phyloP scores from a whole-genome alignment of 2,113 vertebrate genomes.

The Lophotis ruficrista region DNA sequence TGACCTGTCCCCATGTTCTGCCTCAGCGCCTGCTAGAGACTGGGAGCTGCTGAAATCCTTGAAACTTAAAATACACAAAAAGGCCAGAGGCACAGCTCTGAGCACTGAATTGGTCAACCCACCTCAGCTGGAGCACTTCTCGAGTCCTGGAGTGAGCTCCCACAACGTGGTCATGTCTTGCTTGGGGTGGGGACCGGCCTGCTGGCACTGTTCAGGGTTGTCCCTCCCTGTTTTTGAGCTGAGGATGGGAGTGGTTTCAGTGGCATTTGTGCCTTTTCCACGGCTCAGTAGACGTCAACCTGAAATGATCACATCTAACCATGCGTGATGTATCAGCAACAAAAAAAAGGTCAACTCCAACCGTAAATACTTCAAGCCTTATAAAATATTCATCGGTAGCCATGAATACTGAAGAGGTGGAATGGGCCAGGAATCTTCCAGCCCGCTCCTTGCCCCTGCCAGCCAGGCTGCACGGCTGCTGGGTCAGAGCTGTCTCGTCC shows the following conservation, averaged over 20 bases:
- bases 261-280: neutral
- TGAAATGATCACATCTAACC: neutral
- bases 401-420: constrained; percentile 4
- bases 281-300: neutral
- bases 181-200: accelerated
- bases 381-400: constrained; percentile 35
- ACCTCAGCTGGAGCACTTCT: neutral
- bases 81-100: neutral
- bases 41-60: neutral
- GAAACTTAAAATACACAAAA: neutral
- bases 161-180: neutral
- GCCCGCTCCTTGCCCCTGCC: neutral
- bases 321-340: neutral
- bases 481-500: neutral
- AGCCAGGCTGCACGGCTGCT: neutral
- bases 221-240: neutral
- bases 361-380: constrained; percentile 34
- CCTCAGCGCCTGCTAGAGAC: neutral
- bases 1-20: too few relatives aligned
- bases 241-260: neutral
- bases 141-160: neutral
- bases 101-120: neutral
- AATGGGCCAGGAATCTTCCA: neutral
- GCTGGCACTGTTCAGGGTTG: neutral
- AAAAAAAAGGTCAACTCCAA: constrained; percentile 31